Evolutionary conservation across 2,797 vertebrate genomes (phyloP), one percentile per base, ranked within the genome.

Genomic region (Gymnoscopelus braueri): DNA sequence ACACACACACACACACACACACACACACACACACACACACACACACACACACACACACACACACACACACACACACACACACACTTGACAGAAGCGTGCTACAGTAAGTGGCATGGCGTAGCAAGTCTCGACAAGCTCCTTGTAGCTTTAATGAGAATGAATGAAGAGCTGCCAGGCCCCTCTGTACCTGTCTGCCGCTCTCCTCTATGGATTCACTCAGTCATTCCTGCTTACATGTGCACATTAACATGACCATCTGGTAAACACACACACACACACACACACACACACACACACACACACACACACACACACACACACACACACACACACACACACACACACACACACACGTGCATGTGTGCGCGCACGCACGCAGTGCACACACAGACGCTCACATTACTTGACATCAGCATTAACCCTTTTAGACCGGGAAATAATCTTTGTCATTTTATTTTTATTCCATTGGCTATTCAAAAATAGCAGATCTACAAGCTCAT

Each of bases 111-210:
- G 29, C 72, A 47, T 63, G 65, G 57, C 54, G 79, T 66, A 67
- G 74, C 65, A 57, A 1, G 65, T 70, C 66, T 48, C 72, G 78
- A 86, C 58, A 11, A 11, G 63, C 65, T 71, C 54, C 69, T 65
- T 69, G 64, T 69, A 23, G 35, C 71, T 75, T 66, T 83, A 84
- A 90, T 88, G 79, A 85, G 85, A 85, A 87, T 83, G 51, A 84
- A 83, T 81, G 69, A 79, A 85, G 75, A 78, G 59, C 8, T 79
- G 78, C 71, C 68, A 72, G 59, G 62, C 65, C 39, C 14, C 23
- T 81, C 68, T 77, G 58, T 81, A 74, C 67, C 79, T 81, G 67
- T 53, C 75, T 50, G 57, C 66, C 69, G 63, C 29, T 65, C 48
- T 23, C 7, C 19, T 68, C 26, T 23, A 7, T 49, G 14, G 39